phyloP scores from a whole-genome alignment of 2,888 invertebrate species.

The Clusia tigrina region DNA sequence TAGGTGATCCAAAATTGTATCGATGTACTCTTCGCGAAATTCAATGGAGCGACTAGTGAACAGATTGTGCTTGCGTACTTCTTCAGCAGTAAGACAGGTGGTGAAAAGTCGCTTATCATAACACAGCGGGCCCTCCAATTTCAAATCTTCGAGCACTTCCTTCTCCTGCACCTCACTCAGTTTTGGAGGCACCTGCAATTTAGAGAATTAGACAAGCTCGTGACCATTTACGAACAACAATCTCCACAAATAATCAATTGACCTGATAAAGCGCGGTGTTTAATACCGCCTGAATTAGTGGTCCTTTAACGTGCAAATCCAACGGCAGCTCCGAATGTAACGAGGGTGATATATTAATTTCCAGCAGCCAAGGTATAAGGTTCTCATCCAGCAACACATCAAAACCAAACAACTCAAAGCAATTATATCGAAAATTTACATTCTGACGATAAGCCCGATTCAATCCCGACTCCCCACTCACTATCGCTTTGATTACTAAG shows the following conservation, averaged over 20 bases:
- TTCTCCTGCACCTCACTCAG: conserved; percentile 58
- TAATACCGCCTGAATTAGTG: conserved; percentile 86
- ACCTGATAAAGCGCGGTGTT: conserved; percentile 93
- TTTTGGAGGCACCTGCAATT: conserved; percentile 60
- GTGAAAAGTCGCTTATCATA: conserved; percentile 77
- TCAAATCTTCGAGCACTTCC: conserved; percentile 54
- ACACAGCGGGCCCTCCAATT: conserved; percentile 67
- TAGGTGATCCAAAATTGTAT: conserved; percentile 81
- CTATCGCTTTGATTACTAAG: conserved; percentile 91
- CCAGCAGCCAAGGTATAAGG: conserved; percentile 93
- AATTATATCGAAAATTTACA: conserved; percentile 81
- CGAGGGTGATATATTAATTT: conserved; percentile 93
- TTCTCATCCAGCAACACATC: conserved; percentile 93
- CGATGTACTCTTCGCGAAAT: conserved; percentile 67
- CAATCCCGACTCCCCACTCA: conserved; percentile 84
- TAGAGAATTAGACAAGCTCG: too few relatives aligned
- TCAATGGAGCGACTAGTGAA: conserved; percentile 60
- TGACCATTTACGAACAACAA: not conserved
- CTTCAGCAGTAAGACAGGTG: conserved; percentile 73
- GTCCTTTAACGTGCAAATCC: conserved; percentile 93
- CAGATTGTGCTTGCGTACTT: conserved; percentile 68
- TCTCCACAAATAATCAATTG: not conserved
- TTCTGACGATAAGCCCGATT: conserved; percentile 77
- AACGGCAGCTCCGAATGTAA: conserved; percentile 86
- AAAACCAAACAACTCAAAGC: conserved; percentile 95